These are phyloP conservation scores for Coranthus polyacanthus DNA, from an alignment of 2,797 vertebrate genomes.

Conservation along the genomic window DNA sequence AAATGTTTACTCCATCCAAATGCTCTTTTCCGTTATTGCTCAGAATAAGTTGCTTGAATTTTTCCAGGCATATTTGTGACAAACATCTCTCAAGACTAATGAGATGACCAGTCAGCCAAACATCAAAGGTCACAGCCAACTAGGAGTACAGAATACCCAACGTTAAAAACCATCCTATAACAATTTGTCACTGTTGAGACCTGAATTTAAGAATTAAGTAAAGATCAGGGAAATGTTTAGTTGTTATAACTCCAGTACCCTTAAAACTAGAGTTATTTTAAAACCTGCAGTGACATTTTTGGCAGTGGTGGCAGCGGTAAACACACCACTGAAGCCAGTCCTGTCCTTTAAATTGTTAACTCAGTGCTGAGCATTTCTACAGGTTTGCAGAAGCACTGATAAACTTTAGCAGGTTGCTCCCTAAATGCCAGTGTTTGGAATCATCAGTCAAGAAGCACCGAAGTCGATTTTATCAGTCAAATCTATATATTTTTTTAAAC, in stretches of 20 bases:
- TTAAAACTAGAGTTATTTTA: too few species aligned
- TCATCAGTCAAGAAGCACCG: too few species aligned
- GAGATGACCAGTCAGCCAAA: slow-evolving; percentile 42
- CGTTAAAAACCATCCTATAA: too few species aligned
- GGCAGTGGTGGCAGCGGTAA: neutral
- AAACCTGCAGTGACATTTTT: neutral
- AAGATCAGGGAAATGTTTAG: too few species aligned
- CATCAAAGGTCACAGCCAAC: slow-evolving; percentile 9
- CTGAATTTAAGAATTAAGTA: too few species aligned
- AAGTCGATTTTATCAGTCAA: too few species aligned
- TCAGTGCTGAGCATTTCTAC: neutral
- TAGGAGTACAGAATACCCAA: too few species aligned
- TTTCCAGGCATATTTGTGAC: slow-evolving; percentile 2
- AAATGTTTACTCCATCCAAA: slow-evolving; percentile 13
- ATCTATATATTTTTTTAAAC: too few species aligned
- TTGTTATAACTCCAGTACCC: too few species aligned
- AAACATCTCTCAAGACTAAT: slow-evolving; percentile 18
- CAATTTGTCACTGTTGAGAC: neutral
- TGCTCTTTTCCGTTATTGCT: neutral
- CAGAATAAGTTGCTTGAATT: neutral
- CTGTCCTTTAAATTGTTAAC: neutral
- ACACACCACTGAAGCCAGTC: neutral
- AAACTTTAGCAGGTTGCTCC: neutral
- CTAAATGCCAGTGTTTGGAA: too few species aligned
- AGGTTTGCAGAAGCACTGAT: neutral